Base-by-base conservation (phyloP, 2,888 invertebrate species). In the Nysson spinosus region DNA sequence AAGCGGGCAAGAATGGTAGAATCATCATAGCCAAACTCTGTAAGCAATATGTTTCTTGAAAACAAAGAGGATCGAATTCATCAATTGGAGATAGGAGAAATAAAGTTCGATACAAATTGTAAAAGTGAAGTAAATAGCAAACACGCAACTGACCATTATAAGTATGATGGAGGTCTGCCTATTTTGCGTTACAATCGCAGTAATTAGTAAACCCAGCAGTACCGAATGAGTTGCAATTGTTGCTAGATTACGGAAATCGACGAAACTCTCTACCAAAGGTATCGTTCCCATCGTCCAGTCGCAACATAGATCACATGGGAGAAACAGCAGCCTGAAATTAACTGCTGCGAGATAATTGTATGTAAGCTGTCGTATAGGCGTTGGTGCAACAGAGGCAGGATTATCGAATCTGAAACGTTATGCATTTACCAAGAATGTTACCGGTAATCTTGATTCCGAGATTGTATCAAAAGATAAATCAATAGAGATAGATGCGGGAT, bases 241-340 rank as follows among this genome's bases (percentile, higher is more conserved):
- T 11, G 93, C 92, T 40, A 96, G 72, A 88, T 97, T 97, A 34
- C 98, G 90, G 0, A 90, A 88, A 88, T 98, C 98, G 3, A 90
- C 83, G 85, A 96, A 90, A 28, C 94, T 92, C 75, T 93, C 92
- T 40, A 98, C 90, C 52, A 98, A 88, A 0, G 97, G 95, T 56
- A 98, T 93, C 4, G 96, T 96, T 49, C 96, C 98, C 98, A 98
- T 98, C 39, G 98, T 98, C 98, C 98, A 98, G 89, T 98, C 98
- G 88, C 98, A 98, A 89, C 98, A 98, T 54, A 98, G 90, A 76
- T 95, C 92, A 75, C 94, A 94, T 1, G 98, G 98, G 82, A 95
- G 92, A 50, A 97, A 90, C 71, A 98, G 89, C 72, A 98, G 90
- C 95, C 96, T 96, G 51, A 94, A 90, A 88, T 98, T 98, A 71